Percentiles rank a stretch among this genome's conserved stretches.
Conservation (phyloP, 2,888 invertebrate species). For the Ophion costatus region DNA sequence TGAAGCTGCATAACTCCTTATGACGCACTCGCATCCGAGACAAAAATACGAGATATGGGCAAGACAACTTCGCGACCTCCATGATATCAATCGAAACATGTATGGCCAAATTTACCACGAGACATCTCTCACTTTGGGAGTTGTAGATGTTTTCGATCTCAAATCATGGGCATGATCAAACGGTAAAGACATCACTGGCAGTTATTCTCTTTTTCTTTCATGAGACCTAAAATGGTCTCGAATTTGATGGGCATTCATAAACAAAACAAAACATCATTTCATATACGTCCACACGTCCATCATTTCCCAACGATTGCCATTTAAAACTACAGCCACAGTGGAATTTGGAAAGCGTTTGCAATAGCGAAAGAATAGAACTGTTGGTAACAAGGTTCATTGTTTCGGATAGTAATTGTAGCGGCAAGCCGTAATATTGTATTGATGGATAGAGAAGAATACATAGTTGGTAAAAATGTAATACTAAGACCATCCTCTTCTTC, state of each 20-base stretch:
- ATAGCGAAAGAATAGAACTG: no score
- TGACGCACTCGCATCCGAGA: conserved; percentile 28
- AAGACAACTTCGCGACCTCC: conserved; percentile 20
- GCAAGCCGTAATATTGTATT: no score
- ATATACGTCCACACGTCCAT: no score
- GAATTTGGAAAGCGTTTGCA: no score
- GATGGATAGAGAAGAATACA: no score
- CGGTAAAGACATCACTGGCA: conserved; percentile 71
- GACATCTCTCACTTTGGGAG: background rate
- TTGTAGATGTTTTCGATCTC: conserved; percentile 37
- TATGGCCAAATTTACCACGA: conserved; percentile 19
- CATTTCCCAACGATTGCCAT: no score
- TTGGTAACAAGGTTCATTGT: no score
- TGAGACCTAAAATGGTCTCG: conserved; percentile 67
- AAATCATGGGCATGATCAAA: conserved; percentile 74
- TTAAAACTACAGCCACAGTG: no score
- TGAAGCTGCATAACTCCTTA: conserved; percentile 25
- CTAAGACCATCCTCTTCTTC: no score
- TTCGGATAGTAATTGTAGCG: no score
- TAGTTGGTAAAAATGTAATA: no score
- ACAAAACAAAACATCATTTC: background rate
- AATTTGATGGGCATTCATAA: background rate
- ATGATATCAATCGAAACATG: conserved; percentile 15
- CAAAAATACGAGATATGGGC: background rate
- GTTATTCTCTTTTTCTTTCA: conserved; percentile 74